Evolutionary conservation across 2,888 invertebrate genomes (phyloP), one percentile per base, ranked within the genome.

Genomic region (Eristalinus aeneus): DNA sequence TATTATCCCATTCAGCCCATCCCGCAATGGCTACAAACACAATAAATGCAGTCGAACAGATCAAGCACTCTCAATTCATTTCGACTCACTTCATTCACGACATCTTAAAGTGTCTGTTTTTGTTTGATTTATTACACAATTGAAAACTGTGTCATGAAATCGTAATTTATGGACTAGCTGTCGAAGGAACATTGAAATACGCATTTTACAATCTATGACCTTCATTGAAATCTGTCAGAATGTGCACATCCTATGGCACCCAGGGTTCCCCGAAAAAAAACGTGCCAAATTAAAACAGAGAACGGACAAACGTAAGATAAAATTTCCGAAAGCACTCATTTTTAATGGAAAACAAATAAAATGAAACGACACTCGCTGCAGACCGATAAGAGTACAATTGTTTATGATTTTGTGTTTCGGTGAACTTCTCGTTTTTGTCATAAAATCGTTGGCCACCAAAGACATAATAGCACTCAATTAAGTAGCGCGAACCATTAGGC

Each of bases 401-500:
- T 67, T 46, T 75, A 65, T 56, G 46, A 27, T 22, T 61, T 32
- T 12, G 56, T 56, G 56, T 54, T 74, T 34, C 16, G 31, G 39
- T 58, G 20, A 65, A 56, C 22, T 58, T 31, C 20, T 39, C n/a
- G n/a, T n/a, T 54, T 63, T 63, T 0, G 53, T 27, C 22, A 74
- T 64, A 74, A 65, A 65, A 54, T 27, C 64, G 11, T 27, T 27
- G 22, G 27, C 69, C 58, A 6, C 11, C 27, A 36, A 68, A 23
- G 34, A 56, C 56, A 39, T 64, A 74, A 65, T 58, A 16, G 58
- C 60, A 79, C 72, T 67, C 65, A 73, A 68, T 79, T 79, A 54
- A 68, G 23, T 36, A 61, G 67, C 27, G 60, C 60, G 67, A 54
- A 36, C 67, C 79, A 79, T 73, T 79, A 73, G 34, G 54, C 79